Evolutionary conservation across 2,113 vertebrate genomes (phyloP), one percentile per base, ranked within the genome.

Genomic region (Chaetodon auriga): DNA sequence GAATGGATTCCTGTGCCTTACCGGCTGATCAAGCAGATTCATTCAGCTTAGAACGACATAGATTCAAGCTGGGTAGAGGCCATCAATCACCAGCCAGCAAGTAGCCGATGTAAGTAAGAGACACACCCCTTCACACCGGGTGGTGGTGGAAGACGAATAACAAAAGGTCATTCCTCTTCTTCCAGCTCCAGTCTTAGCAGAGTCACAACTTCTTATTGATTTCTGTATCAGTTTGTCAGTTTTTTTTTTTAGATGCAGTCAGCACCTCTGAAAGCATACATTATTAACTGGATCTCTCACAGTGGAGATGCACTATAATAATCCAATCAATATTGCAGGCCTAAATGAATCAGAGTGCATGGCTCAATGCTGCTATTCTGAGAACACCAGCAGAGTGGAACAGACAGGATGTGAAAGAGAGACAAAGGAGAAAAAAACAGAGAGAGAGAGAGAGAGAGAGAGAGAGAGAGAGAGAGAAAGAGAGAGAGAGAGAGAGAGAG

Each of bases 291-390:
- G 71, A 84, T 86, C 69, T 82, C 79, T 88, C 72, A 72, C 73
- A 78, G 75, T 63, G 75, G 75, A 87, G 87, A 87, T 78, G 78
- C 85, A 78, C 90, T 81, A 89, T 85, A 91, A 91, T 88, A 92
- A 93, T 78, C 81, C 51, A 89, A 95, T 95, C 93, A 92, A 93
- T 95, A 94, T 53, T 15, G 88, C 46, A 70, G 73, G 49, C 81
- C 71, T 89, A 90, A 90, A 91, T 87, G 90, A 94, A 93, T 88
- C 86, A 78, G 87, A 74, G 62, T 54, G 79, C 76, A 87, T 51
- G 72, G 83, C 82, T 89, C 78, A 79, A 89, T 87, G 80, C 30
- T 72, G 90, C 90, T 90, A 90, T 91, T 89, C 81, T 90, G 86
- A 90, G 89, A 89, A 71, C 64, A 60, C 55, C 4, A 36, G 69